Base-by-base conservation (phyloP, 1,140 invertebrate species). In the Saccostrea echinata region DNA sequence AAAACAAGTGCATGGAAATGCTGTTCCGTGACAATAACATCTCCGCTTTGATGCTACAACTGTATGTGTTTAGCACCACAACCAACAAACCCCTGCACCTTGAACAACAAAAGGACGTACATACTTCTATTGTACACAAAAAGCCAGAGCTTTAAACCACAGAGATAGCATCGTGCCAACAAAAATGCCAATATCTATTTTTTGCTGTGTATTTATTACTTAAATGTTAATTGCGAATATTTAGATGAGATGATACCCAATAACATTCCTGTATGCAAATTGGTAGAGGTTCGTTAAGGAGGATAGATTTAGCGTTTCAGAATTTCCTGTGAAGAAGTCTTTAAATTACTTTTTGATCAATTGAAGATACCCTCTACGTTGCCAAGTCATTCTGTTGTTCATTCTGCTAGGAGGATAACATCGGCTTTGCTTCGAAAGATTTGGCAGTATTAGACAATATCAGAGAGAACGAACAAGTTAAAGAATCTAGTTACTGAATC, bases 401-500 rank as follows among this genome's bases (percentile, higher is more conserved):
- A 30, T 76, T 27, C 68, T 27, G 3, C 27, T 30, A 16, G 11
- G 24, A 76, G 68, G 30, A 76, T 76, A 33, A 30, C 68, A 76
- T 27, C 16, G 8, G 68, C 24, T 76, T 33, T 12, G 68, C 30
- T 16, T 16, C 30, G 24, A 6, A 30, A 76, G 12, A 76, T 76
- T 30, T 30, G 27, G 68, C 68, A 76, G 68, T 76, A 76, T 76
- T 16, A 12, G 30, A 76, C 30, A 13, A 76, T 30, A 76, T 76
- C 27, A 16, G 68, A 76, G 16, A 33, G 68, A 30, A 76, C 24
- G n/a, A 83, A 53, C 81, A 83, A 51, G 18, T 52, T 24, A 16
- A 43, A 12, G 35, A 83, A 83, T 83, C 51, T 53, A 83, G 81
- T 83, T 52, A 83, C 81, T 83, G 81, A 24, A 83, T 83, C 81